Conservation (phyloP, 1,140 invertebrate genomes). For the Steinernema khuongi region DNA sequence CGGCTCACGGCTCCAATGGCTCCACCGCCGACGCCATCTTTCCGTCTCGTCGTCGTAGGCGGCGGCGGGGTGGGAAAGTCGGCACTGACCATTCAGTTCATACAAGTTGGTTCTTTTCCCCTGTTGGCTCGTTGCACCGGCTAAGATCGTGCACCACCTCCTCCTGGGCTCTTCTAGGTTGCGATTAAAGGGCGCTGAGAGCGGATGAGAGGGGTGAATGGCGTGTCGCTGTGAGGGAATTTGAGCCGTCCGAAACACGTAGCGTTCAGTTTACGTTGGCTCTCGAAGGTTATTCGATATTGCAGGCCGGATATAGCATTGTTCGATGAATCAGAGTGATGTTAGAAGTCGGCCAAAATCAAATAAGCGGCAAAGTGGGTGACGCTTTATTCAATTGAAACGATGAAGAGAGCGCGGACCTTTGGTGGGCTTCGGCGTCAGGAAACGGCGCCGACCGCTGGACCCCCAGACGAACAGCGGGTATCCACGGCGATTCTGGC, state of each 20-base stretch:
- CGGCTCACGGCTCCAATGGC: not conserved
- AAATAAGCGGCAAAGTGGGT: not conserved
- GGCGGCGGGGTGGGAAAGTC: conserved; percentile 80
- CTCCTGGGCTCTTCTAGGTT: not conserved
- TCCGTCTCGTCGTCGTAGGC: conserved; percentile 73
- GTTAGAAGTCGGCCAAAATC: conserved; percentile 5
- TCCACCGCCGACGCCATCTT: conserved; percentile 11
- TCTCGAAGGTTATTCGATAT: not conserved
- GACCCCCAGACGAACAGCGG: not conserved
- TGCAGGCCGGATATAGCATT: not conserved
- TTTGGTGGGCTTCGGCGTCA: no score
- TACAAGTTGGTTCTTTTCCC: conserved; percentile 33
- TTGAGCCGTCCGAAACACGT: not conserved
- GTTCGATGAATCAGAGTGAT: conserved; percentile 3
- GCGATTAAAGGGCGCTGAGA: conserved; percentile 2
- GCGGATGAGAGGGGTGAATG: not conserved
- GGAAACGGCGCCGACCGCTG: not conserved
- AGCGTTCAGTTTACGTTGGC: not conserved
- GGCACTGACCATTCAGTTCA: conserved; percentile 75
- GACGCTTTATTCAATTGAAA: not conserved
- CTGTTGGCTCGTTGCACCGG: not conserved
- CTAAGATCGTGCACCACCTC: no score
- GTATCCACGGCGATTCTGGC: not conserved
- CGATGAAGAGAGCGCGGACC: not conserved
- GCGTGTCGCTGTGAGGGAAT: not conserved